phyloP scores from a whole-genome alignment of 1,140 invertebrate genomes.

The Calliphora vicina region DNA sequence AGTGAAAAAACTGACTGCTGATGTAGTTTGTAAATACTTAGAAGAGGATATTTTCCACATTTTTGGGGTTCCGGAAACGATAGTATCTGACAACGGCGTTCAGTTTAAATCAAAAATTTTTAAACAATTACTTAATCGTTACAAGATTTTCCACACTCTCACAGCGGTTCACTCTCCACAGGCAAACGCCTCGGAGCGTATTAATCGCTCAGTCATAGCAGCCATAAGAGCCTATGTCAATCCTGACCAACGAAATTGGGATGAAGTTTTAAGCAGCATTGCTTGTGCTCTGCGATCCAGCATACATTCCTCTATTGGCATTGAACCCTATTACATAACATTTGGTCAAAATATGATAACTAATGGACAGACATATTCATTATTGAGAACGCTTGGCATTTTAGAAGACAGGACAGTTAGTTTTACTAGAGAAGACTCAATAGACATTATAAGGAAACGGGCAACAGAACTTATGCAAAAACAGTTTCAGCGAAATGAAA shows the following conservation, averaged over 20 bases:
- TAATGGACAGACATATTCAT: not conserved
- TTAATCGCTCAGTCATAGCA: slow-evolving; percentile 6
- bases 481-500: not conserved
- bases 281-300: slow-evolving; percentile 33
- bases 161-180: not conserved
- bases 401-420: no score
- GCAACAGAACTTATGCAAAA: not conserved
- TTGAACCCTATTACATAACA: slow-evolving; percentile 37
- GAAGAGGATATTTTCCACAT: no score
- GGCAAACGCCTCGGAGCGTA: not conserved
- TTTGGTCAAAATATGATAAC: slow-evolving; percentile 42
- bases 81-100: slow-evolving; percentile 1
- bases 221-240: slow-evolving; percentile 21
- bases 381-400: not conserved
- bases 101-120: not conserved
- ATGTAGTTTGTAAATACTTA: no score
- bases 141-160: not conserved
- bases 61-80: not conserved
- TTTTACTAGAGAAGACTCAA: not conserved
- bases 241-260: slow-evolving; percentile 39
- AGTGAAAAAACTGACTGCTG: no score
- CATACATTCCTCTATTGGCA: slow-evolving; percentile 19
- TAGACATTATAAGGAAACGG: not conserved
- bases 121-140: not conserved
- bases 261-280: slow-evolving; percentile 29